These are phyloP conservation scores for Gymnogyps californianus DNA, from an alignment of 2,113 vertebrate genomes.

Conservation along the genomic window DNA sequence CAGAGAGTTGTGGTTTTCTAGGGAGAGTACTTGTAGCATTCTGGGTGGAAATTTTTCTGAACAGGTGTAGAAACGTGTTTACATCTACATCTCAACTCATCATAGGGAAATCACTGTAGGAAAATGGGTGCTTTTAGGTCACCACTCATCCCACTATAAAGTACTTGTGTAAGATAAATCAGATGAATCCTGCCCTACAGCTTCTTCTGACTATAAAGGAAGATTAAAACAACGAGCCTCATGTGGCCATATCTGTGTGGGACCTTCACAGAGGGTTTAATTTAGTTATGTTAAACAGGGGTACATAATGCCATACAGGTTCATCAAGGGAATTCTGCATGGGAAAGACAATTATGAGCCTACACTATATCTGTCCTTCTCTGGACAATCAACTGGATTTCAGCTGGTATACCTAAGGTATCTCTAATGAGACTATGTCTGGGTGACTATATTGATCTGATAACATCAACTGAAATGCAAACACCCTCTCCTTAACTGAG, in stretches of 20 bases:
- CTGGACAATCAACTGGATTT: not conserved
- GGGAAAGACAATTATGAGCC: not conserved
- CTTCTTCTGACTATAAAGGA: not conserved
- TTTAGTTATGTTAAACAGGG: not conserved
- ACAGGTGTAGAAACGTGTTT: not conserved
- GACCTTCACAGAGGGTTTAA: not conserved
- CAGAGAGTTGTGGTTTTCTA: not conserved
- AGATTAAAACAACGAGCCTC: not conserved
- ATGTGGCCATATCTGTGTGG: not conserved
- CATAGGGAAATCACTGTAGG: not conserved
- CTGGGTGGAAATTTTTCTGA: not conserved
- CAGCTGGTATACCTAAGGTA: not conserved
- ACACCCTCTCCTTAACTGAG: not conserved
- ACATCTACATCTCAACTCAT: not conserved
- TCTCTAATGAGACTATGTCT: not conserved
- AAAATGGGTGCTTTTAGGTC: not conserved
- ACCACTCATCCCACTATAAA: not conserved
- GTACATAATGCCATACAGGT: not conserved
- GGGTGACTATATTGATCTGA: not conserved
- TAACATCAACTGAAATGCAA: not conserved
- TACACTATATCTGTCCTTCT: not conserved
- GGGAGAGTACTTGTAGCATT: not conserved
- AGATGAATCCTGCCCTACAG: not conserved
- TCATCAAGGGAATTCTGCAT: not conserved
- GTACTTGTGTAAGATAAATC: not conserved